Base-by-base conservation (phyloP, 92 coral and sea anemone species). In the Phenganax stokvisi region DNA sequence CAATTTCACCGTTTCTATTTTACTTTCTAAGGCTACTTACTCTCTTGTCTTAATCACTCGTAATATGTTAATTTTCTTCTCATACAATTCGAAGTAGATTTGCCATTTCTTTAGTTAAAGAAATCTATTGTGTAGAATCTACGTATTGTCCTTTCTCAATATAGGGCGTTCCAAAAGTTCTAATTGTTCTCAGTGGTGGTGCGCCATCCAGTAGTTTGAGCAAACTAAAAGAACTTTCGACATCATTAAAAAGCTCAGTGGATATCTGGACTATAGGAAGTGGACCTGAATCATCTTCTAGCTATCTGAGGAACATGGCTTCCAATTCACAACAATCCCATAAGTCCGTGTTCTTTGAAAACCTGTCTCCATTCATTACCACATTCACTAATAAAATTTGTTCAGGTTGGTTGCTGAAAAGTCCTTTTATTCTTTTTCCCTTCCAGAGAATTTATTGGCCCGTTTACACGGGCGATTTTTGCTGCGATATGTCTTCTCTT, bases 201-300 rank as follows among this genome's bases (percentile, higher is more conserved):
- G 56, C 83, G 17, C 83, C 83, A 63, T 64, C 83, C 15, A 79
- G 73, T 12, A 64, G 30, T 79, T 52, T 79, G 52, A 28, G 54
- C 17, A 63, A 29, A 25, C 53, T 79, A n/a, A 47, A 51, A 79
- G 83, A 79, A 29, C 31, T 79, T n/a, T 63, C 74, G 16, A 20
- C 83, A 25, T 63, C 74, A 37, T 54, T 79, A 47, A 63, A 79
- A 64, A 63, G 55, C 13, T 20, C 54, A 28, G 74, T 79, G 59
- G 69, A 63, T 65, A 79, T 79, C 70, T 79, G 83, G 83, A 65
- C 83, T 8, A 15, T 79, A 9, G 83, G 83, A 79, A 79, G 83
- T 79, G 83, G 83, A 64, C 83, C 74, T 59, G 54, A 53, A 63
- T 27, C 62, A 15, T 64, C 83, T 73, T 16, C 61, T 7, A 55